Evolutionary conservation across 2,113 vertebrate species (phyloP), one percentile per base, ranked within the genome.

Genomic region (Todiramphus saurophagus): DNA sequence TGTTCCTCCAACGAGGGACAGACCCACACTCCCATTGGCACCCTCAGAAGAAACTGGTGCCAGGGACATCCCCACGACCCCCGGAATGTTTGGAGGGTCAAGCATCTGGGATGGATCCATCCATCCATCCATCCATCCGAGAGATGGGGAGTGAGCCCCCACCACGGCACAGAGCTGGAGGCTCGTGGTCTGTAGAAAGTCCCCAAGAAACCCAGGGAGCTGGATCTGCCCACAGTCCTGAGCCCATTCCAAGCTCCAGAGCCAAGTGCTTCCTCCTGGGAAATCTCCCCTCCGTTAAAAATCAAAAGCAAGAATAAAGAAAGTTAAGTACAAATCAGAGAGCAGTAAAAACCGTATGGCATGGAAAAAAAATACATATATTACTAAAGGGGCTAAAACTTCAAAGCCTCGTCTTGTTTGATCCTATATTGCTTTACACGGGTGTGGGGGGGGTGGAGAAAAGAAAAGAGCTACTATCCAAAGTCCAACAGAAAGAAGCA

Each of bases 241-340:
- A 33, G 66, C 16, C 21, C n/a, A 9, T 21, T 63, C 63, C 23
- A 16, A 68, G 79, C 58, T 83, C 67, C 78, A 46, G n/a, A 87
- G 53, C 51, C 48, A 83, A 82, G 81, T 88, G 74, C 62, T 76
- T 92, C 79, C 87, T 89, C 82, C 4, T 0, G 19, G 86, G 76
- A 86, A 77, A 79, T 14, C n/a, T 91, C 74, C 59, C 74, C 76
- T 73, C 62, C 1, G 1, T 93, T 69, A 83, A 76, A 76, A 81
- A 92, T 69, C 64, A 87, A 89, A 88, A 93, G 77, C 6, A 2
- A 82, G 87, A 83, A 77, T 81, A 95, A 93, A 93, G 90, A 90
- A 89, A 94, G 89, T 82, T 89, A 89, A 94, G 92, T 95, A 96
- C 96, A 96, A 96, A 96, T 79, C 90, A 64, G 94, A 95, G 81